Evolutionary conservation across 2,888 invertebrate genomes (phyloP).

Genomic region (Drosophila mimetica): DNA sequence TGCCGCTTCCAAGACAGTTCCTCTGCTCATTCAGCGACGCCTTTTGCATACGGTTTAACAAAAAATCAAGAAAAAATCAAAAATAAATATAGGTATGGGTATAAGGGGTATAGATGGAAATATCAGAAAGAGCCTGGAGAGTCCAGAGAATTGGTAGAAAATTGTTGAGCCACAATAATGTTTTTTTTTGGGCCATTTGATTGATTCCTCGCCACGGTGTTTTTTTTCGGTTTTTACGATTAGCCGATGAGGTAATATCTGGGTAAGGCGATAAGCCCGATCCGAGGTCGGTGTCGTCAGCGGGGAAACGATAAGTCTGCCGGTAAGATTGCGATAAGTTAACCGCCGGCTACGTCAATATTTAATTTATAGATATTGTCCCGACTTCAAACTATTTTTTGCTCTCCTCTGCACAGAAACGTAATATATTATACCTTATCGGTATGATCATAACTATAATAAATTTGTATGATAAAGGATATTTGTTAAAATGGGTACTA

Average conservation of each 20-base stretch:
- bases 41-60: conserved; percentile 32
- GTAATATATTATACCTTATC: background rate
- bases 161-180: conserved; percentile 13
- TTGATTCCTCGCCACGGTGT: conserved; percentile 13
- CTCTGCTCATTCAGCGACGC: conserved; percentile 24
- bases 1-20: conserved; percentile 56
- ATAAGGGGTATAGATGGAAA: background rate
- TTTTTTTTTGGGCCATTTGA: conserved; percentile 30
- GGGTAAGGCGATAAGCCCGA: conserved; percentile 41
- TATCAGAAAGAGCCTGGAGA: conserved; percentile 15
- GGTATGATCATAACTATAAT: too few species aligned
- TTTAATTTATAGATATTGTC: conserved; percentile 38
- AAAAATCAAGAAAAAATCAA: background rate
- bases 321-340: conserved; percentile 26
- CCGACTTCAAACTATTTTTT: conserved; percentile 5
- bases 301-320: conserved; percentile 25
- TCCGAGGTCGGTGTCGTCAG: conserved; percentile 28
- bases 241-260: conserved; percentile 46
- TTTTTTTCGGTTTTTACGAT: conserved; percentile 14
- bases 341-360: conserved; percentile 38
- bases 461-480: too few species aligned
- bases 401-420: background rate
- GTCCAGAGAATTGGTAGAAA: conserved; percentile 14
- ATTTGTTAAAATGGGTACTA: too few species aligned
- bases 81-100: background rate